These are phyloP conservation scores for Poecile montanus DNA, from an alignment of 2,797 vertebrate species.

Conservation along the genomic window DNA sequence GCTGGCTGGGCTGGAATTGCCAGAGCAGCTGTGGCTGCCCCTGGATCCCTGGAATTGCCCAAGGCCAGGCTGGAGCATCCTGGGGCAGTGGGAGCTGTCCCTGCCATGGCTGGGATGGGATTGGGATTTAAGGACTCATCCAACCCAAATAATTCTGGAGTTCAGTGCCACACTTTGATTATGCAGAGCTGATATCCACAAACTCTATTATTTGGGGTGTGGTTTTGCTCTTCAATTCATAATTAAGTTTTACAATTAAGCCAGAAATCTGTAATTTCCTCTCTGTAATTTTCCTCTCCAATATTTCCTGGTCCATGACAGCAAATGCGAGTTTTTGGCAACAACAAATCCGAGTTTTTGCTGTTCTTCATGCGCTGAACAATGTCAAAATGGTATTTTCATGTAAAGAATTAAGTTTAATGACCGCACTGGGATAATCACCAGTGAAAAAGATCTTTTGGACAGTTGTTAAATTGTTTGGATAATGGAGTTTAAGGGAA, in stretches of 20 bases:
- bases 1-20: background rate
- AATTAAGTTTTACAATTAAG: background rate
- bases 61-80: too few relatives aligned
- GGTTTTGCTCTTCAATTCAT: background rate
- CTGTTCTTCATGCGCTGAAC: background rate
- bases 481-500: background rate
- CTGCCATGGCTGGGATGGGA: accelerated
- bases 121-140: background rate
- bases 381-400: background rate
- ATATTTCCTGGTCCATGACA: background rate
- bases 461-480: background rate
- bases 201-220: accelerated
- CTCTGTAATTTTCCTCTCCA: background rate
- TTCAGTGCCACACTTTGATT: background rate
- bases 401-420: background rate
- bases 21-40: background rate
- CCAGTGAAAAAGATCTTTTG: background rate
- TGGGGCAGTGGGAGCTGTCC: background rate
- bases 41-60: background rate
- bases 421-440: background rate
- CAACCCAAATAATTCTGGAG: background rate
- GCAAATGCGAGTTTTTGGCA: background rate
- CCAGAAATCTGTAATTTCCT: background rate
- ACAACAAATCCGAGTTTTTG: background rate
- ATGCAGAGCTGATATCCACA: background rate